Evolutionary conservation across 2,888 invertebrate genomes (phyloP), one percentile per base, ranked within the genome.

Genomic region (Linnaemya vulpina): DNA sequence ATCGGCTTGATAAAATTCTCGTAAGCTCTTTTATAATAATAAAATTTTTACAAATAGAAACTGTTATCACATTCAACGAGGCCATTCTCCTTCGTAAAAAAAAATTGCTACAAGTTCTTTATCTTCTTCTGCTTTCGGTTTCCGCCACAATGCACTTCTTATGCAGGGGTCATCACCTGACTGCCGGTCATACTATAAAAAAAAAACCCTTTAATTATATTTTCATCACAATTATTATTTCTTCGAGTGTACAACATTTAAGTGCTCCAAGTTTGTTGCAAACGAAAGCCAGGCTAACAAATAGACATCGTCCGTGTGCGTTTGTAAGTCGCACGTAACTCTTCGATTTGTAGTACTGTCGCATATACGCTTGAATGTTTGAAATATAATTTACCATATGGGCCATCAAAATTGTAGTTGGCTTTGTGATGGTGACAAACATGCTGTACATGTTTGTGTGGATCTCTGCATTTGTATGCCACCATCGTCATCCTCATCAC

Each of bases 391-490:
- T 81, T 62, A 77, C 80, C 84, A 84, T 84, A 85, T 85, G 84
- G 81, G 78, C 78, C 68, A 70, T 70, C 74, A 75, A 82, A 75
- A 81, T 74, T 81, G 43, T 85, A 75, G 81, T 78, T 80, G 43
- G 62, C 46, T 74, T 20, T 71, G 68, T 55, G 22, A 60, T 71
- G 70, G 68, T 70, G 84, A 75, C 67, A 79, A 84, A 84, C 63
- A 67, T 75, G 75, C 51, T 81, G 25, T 68, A 60, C 15, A 46
- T 46, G 79, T 79, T 35, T 65, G 71, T 79, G 38, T 71, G 53
- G 40, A 51, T 76, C 38, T 82, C 70, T 70, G 63, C 51, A 30
- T 30, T 30, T 30, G 30, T 30, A 30, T 30, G 30, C 30, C 76
- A 76, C 75, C 55, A 80, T 62, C 22, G 60, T 71, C 75, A 73